phyloP scores from a whole-genome alignment of 1,140 invertebrate genomes.

The Brachionus manjavacas region DNA sequence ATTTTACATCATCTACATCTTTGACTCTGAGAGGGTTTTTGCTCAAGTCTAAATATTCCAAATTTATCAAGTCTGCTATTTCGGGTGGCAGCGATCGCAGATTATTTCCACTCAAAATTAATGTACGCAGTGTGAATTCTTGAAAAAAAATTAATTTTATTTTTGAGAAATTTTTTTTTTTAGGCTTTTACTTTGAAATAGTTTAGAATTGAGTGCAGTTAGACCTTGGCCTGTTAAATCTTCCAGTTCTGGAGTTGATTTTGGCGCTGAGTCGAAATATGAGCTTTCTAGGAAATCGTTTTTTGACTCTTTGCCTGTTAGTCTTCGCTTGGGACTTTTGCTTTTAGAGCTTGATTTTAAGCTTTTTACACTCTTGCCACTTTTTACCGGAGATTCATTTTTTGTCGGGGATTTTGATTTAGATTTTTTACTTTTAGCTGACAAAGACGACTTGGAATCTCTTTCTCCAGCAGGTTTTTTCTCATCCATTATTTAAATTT shows the following conservation, averaged over 20 bases:
- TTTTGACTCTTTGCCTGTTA: neutral
- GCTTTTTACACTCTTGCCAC: constrained; percentile 1
- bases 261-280: neutral
- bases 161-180: neutral
- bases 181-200: constrained; percentile 46
- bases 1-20: constrained; percentile 50
- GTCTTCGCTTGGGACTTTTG: constrained; percentile 6
- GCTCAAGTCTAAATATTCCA: constrained; percentile 52
- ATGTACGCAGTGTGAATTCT: neutral
- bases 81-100: constrained; percentile 51
- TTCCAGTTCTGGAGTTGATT: constrained; percentile 42
- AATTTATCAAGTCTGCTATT: constrained; percentile 48
- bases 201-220: constrained; percentile 46
- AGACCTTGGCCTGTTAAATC: constrained; percentile 50
- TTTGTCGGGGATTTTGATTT: constrained; percentile 39
- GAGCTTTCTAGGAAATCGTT: constrained; percentile 15
- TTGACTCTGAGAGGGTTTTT: constrained; percentile 52
- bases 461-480: neutral
- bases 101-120: constrained; percentile 55
- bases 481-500: neutral
- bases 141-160: neutral
- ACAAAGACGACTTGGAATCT: neutral
- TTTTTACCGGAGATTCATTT: neutral
- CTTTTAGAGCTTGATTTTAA: constrained; percentile 18
- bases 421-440: constrained; percentile 6